Evolutionary conservation across 1,140 invertebrate species (phyloP).

Genomic region (Thalassaphorura encarpata): DNA sequence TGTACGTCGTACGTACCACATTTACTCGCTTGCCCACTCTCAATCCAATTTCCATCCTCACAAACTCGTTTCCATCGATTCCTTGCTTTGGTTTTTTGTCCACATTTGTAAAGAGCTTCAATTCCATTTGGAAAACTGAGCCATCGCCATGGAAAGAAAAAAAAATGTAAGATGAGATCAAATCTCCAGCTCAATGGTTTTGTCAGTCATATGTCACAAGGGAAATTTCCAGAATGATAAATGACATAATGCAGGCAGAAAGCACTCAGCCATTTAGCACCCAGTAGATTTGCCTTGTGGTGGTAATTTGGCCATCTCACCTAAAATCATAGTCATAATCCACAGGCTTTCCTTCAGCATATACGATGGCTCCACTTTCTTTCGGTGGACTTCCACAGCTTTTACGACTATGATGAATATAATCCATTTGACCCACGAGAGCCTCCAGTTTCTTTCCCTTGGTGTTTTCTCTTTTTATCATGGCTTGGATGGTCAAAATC

Average conservation of each 20-base stretch:
- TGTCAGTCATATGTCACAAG: not conserved
- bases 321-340: conserved; percentile 22
- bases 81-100: conserved; percentile 41
- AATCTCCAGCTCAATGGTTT: not conserved
- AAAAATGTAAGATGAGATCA: not conserved
- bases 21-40: conserved; percentile 57
- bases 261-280: not conserved
- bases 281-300: not conserved
- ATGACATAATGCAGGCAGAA: not conserved
- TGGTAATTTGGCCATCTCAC: no score
- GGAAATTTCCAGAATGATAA: not conserved
- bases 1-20: conserved; percentile 48
- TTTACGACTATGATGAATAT: not conserved
- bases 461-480: conserved; percentile 5
- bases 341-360: conserved; percentile 27
- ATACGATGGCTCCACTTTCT: conserved; percentile 21
- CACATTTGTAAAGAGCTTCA: conserved; percentile 68
- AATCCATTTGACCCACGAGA: not conserved
- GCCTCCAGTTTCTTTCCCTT: conserved; percentile 1
- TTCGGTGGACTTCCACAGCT: conserved; percentile 22
- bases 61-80: conserved; percentile 41
- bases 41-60: conserved; percentile 70
- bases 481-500: conserved; percentile 17
- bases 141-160: not conserved
- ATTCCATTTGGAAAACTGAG: conserved; percentile 59